phyloP scores from a whole-genome alignment of 2,113 vertebrate genomes.

The Oenanthe oenanthe region DNA sequence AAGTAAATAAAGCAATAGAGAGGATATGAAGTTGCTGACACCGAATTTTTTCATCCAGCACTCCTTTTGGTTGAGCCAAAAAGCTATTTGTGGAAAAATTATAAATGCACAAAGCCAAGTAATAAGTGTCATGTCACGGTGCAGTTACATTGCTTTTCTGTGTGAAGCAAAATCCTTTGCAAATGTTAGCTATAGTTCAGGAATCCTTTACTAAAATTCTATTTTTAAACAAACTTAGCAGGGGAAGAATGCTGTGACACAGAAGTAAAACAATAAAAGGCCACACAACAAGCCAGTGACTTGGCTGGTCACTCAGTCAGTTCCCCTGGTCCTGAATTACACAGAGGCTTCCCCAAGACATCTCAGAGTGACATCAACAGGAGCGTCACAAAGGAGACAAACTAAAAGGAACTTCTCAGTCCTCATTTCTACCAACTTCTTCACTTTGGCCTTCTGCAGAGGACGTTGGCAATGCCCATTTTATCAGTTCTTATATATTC shows the following conservation, averaged over 20 bases:
- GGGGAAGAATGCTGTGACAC: neutral
- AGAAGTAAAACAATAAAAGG: neutral
- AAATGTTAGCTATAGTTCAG: neutral
- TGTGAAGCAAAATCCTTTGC: neutral
- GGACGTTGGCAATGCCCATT: neutral
- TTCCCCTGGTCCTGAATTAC: neutral
- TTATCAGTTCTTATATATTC: neutral
- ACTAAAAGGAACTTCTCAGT: neutral
- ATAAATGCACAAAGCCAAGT: conserved; percentile 1
- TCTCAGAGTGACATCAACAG: neutral
- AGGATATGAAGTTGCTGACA: conserved; percentile 31
- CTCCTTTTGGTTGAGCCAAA: conserved; percentile 11
- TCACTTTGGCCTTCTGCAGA: neutral
- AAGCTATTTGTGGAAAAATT: conserved; percentile 13
- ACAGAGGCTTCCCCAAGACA: neutral
- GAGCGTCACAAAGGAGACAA: neutral
- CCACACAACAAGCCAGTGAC: neutral
- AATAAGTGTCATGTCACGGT: neutral
- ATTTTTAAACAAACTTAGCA: neutral
- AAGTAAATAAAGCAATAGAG: neutral
- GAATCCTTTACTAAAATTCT: neutral
- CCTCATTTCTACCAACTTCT: neutral
- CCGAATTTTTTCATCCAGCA: conserved; percentile 10
- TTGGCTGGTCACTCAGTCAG: neutral
- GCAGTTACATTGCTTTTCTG: neutral